Evolutionary conservation across 2,888 invertebrate genomes (phyloP).

Genomic region (Arctia plantaginis): DNA sequence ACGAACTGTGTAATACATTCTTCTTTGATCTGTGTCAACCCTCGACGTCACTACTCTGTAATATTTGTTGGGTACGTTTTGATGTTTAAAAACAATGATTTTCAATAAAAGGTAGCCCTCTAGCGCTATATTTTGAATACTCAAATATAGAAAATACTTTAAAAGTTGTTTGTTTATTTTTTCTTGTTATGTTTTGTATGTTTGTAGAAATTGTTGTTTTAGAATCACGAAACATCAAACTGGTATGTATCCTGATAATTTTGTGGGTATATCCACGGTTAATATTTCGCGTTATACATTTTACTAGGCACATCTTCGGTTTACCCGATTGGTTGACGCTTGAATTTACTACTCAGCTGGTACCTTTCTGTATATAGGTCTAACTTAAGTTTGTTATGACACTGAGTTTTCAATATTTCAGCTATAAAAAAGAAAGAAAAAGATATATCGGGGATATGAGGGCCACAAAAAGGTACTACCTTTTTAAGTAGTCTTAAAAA

Average conservation of each 20-base stretch:
- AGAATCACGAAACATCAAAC: background rate
- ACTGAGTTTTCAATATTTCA: too few relatives aligned
- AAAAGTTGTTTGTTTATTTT: background rate
- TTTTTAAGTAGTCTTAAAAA: too few relatives aligned
- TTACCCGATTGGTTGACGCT: too few relatives aligned
- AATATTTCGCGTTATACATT: too few relatives aligned
- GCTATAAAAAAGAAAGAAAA: too few relatives aligned
- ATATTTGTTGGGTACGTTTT: constrained; percentile 14
- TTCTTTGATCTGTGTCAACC: constrained; percentile 56
- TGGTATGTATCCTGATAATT: background rate
- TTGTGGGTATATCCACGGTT: background rate
- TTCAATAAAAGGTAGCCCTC: constrained; percentile 3
- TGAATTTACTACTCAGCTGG: too few relatives aligned
- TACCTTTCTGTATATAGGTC: too few relatives aligned
- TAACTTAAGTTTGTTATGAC: too few relatives aligned
- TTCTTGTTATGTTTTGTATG: background rate
- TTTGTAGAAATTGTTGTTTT: background rate
- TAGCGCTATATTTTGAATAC: background rate
- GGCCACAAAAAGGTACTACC: too few relatives aligned
- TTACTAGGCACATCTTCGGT: too few relatives aligned
- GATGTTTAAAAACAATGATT: constrained; percentile 15
- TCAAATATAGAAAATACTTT: background rate
- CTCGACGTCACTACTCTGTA: constrained; percentile 7
- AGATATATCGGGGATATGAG: too few relatives aligned
- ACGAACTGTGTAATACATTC: constrained; percentile 47